phyloP scores from a whole-genome alignment of 2,888 invertebrate species.

The Cephus spinipes region DNA sequence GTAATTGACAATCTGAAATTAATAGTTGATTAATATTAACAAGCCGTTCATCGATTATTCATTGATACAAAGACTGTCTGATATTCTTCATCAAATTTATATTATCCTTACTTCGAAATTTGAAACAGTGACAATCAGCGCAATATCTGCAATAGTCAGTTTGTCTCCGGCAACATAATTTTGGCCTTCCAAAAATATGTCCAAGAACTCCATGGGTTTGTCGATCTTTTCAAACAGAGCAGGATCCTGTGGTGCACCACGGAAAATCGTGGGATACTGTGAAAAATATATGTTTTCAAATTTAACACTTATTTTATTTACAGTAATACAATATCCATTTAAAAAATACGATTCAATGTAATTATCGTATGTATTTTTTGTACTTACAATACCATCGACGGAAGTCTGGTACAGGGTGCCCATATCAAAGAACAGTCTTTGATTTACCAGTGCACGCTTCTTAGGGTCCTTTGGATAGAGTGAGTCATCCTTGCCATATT shows the following conservation, averaged over 20 bases:
- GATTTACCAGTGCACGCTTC: constrained; percentile 73
- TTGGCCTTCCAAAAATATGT: constrained; percentile 78
- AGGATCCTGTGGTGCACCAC: constrained; percentile 69
- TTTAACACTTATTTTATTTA: not conserved
- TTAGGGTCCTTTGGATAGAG: constrained; percentile 76
- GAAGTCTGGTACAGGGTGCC: constrained; percentile 71
- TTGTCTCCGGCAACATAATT: constrained; percentile 79
- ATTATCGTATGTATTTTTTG: not conserved
- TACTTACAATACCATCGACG: constrained; percentile 72
- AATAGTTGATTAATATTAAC: not conserved
- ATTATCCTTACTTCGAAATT: constrained; percentile 72
- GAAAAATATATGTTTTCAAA: constrained; percentile 11
- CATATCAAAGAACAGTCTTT: constrained; percentile 73
- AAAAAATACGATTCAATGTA: not conserved
- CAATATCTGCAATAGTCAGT: constrained; percentile 83
- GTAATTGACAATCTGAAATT: constrained; percentile 67
- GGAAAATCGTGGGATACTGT: constrained; percentile 66
- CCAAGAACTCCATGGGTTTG: constrained; percentile 76
- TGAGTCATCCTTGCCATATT: constrained; percentile 75
- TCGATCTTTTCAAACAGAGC: constrained; percentile 78
- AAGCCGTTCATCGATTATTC: not conserved
- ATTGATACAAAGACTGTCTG: not conserved
- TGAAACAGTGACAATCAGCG: constrained; percentile 76
- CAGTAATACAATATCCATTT: not conserved
- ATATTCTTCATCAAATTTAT: not conserved